Percentiles rank a stretch among this genome's conserved stretches.
These are phyloP conservation scores for Aphelenchoides bicaudatus DNA, from an alignment of 2,888 invertebrate species.

Conservation along the genomic window DNA sequence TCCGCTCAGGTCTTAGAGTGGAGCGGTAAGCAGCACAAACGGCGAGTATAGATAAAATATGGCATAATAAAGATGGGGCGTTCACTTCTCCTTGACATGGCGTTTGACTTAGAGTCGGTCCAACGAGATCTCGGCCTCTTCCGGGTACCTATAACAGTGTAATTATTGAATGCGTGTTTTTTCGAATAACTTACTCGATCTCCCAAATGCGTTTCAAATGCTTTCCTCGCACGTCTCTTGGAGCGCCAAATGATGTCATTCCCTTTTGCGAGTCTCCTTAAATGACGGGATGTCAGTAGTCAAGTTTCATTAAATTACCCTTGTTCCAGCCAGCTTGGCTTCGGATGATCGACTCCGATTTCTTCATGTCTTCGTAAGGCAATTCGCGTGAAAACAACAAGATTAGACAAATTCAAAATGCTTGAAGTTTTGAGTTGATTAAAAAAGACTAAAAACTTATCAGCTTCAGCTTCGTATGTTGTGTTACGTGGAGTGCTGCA, in stretches of 20 bases:
- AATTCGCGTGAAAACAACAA: no score
- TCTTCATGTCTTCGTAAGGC: constrained; percentile 60
- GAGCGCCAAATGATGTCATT: constrained; percentile 59
- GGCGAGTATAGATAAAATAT: no score
- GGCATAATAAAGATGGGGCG: no score
- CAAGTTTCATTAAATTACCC: constrained; percentile 28
- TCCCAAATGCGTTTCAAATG: constrained; percentile 61
- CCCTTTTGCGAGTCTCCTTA: constrained; percentile 59
- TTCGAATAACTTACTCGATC: constrained; percentile 50
- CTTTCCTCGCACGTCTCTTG: constrained; percentile 59
- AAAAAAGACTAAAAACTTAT: no score
- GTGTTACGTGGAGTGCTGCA: constrained; percentile 52
- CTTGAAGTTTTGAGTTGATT: no score
- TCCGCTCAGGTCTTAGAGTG: no score
- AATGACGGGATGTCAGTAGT: constrained; percentile 8
- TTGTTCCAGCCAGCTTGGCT: constrained; percentile 61
- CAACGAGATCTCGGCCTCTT: constrained; percentile 47
- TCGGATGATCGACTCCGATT: constrained; percentile 60
- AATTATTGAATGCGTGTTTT: not conserved
- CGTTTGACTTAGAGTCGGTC: constrained; percentile 59
- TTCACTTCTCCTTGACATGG: no score
- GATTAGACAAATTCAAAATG: no score
- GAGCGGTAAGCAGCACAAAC: no score
- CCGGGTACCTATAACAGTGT: constrained; percentile 21
- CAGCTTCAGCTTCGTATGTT: constrained; percentile 58